Conservation (phyloP, 92 coral and sea anemone genomes). For the Bergia puertoricense region DNA sequence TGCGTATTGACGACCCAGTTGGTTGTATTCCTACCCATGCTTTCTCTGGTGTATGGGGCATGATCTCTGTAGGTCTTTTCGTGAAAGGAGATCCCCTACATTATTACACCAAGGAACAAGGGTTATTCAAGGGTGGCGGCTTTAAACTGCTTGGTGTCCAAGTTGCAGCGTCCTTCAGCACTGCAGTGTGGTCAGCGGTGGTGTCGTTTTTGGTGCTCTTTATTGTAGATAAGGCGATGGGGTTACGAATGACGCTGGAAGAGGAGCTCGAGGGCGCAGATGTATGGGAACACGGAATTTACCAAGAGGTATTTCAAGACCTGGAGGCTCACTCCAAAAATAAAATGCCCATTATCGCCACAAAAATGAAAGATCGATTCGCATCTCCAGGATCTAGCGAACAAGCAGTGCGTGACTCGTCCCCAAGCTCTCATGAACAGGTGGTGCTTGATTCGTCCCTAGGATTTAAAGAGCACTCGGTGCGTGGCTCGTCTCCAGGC, state of each 20-base stretch:
- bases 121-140: slow-evolving; percentile 68
- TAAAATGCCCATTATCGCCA: too few relatives aligned
- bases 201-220: slow-evolving; percentile 55
- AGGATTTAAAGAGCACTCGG: too few relatives aligned
- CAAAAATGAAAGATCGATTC: too few relatives aligned
- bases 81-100: slow-evolving; percentile 65
- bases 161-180: slow-evolving; percentile 46
- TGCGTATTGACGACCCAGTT: too few relatives aligned
- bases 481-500: too few relatives aligned
- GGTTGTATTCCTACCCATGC: slow-evolving; percentile 82
- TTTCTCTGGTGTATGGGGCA: slow-evolving; percentile 78
- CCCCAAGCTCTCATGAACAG: too few relatives aligned
- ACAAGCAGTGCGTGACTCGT: too few relatives aligned
- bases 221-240: slow-evolving; percentile 14
- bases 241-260: too few relatives aligned
- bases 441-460: too few relatives aligned
- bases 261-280: slow-evolving; percentile 30
- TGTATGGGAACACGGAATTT: not conserved
- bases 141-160: slow-evolving; percentile 74
- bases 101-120: slow-evolving; percentile 55
- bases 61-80: slow-evolving; percentile 75
- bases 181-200: not conserved
- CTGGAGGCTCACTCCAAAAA: too few relatives aligned
- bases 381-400: too few relatives aligned
- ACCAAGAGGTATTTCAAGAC: too few relatives aligned